Conservation (phyloP, 2,888 invertebrate genomes). For the Elmis aenea region DNA sequence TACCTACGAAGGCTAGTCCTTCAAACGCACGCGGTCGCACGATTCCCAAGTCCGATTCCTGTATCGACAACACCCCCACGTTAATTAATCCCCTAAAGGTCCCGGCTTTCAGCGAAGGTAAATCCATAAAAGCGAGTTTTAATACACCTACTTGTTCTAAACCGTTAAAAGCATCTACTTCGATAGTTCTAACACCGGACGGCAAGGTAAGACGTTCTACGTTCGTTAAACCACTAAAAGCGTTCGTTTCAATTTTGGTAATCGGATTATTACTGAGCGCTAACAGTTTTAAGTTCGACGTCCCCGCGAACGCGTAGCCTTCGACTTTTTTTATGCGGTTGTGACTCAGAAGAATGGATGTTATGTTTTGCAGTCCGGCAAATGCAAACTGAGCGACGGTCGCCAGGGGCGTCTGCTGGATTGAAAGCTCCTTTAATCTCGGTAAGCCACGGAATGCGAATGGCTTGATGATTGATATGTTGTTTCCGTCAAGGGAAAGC, state of each 20-base stretch:
- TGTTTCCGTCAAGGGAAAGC: slow-evolving; percentile 81
- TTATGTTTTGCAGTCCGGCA: slow-evolving; percentile 75
- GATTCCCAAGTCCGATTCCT: slow-evolving; percentile 77
- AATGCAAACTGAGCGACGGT: slow-evolving; percentile 80
- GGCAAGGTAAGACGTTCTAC: slow-evolving; percentile 81
- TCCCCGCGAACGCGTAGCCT: slow-evolving; percentile 81
- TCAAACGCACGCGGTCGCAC: slow-evolving; percentile 71
- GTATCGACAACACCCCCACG: slow-evolving; percentile 69
- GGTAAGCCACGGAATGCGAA: slow-evolving; percentile 82
- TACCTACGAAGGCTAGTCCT: slow-evolving; percentile 66
- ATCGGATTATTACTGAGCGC: slow-evolving; percentile 81
- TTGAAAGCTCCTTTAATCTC: slow-evolving; percentile 71
- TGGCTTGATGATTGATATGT: slow-evolving; percentile 75
- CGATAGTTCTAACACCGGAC: slow-evolving; percentile 69
- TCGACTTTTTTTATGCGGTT: slow-evolving; percentile 54
- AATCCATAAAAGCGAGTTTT: slow-evolving; percentile 79
- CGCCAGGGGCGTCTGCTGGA: slow-evolving; percentile 79
- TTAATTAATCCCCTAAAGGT: slow-evolving; percentile 75
- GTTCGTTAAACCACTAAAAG: slow-evolving; percentile 78
- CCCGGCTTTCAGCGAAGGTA: slow-evolving; percentile 62
- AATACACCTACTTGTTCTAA: slow-evolving; percentile 77
- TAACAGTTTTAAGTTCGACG: slow-evolving; percentile 76
- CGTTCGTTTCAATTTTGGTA: slow-evolving; percentile 72
- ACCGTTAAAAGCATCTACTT: slow-evolving; percentile 76
- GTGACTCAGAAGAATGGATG: slow-evolving; percentile 58